Conservation (phyloP, 2,888 invertebrate genomes). For the Atrina japonica region DNA sequence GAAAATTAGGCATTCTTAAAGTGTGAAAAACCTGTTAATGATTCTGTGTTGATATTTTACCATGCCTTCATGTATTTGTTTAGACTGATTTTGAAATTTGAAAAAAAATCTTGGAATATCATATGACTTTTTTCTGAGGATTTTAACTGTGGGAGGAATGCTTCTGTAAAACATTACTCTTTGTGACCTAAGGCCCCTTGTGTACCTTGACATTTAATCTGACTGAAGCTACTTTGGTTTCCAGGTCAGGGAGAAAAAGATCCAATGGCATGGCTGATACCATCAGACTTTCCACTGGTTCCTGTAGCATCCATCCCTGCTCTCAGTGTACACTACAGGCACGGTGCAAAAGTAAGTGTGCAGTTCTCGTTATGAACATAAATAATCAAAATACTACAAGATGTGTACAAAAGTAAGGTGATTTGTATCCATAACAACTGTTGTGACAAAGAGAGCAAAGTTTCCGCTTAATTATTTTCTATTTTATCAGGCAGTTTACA, state of each 20-base stretch:
- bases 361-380: not conserved
- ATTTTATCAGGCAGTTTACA: no score
- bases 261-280: conserved; percentile 28
- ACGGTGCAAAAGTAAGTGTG: conserved; percentile 52
- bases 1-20: no score
- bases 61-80: no score
- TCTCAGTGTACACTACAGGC: conserved; percentile 48
- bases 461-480: no score
- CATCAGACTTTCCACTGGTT: conserved; percentile 22
- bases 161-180: not conserved
- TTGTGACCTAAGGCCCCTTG: no score
- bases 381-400: not conserved
- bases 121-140: no score
- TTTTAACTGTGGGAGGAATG: not conserved
- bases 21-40: no score
- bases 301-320: conserved; percentile 43
- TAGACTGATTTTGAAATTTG: no score
- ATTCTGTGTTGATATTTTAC: no score
- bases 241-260: conserved; percentile 14
- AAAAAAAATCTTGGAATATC: no score
- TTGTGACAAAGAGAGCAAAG: no score
- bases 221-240: not conserved
- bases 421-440: not conserved
- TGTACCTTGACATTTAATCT: not conserved
- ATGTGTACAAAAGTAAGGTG: not conserved